These are phyloP conservation scores for Cinara cedri DNA, from an alignment of 2,888 invertebrate species.

Conservation along the genomic window DNA sequence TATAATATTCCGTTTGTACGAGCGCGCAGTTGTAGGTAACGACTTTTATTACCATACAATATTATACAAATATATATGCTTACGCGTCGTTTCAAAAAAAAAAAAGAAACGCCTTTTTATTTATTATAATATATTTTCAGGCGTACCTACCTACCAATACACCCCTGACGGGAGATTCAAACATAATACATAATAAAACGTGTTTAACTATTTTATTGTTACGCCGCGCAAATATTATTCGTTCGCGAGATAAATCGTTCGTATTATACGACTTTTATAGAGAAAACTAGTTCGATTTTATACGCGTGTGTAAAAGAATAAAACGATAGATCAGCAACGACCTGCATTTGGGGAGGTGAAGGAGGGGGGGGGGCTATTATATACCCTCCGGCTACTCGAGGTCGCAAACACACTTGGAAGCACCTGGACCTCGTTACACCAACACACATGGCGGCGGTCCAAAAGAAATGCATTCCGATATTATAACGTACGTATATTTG, in stretches of 20 bases:
- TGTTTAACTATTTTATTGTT: no score
- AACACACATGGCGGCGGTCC: conserved; percentile 44
- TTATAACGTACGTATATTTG: background rate
- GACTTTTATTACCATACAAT: no score
- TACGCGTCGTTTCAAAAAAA: background rate
- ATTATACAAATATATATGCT: no score
- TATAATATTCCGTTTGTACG: no score
- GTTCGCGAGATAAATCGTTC: no score
- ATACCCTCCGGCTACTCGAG: conserved; percentile 35
- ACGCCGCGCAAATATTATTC: no score
- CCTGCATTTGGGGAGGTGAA: background rate
- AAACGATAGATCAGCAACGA: conserved; percentile 6
- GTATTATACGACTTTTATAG: no score
- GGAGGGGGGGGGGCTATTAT: background rate
- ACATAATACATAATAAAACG: no score
- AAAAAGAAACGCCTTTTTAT: background rate
- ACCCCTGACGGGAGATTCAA: no score
- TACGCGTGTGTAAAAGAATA: background rate
- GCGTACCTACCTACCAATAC: no score
- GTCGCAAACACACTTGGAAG: conserved; percentile 44
- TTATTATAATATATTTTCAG: background rate
- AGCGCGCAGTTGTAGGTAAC: no score
- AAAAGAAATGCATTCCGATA: conserved; percentile 44
- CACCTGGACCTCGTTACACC: conserved; percentile 48
- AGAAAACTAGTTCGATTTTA: conserved; percentile 39